These are phyloP conservation scores for Hepsetus odoe DNA, from an alignment of 2,113 vertebrate species.

Conservation along the genomic window DNA sequence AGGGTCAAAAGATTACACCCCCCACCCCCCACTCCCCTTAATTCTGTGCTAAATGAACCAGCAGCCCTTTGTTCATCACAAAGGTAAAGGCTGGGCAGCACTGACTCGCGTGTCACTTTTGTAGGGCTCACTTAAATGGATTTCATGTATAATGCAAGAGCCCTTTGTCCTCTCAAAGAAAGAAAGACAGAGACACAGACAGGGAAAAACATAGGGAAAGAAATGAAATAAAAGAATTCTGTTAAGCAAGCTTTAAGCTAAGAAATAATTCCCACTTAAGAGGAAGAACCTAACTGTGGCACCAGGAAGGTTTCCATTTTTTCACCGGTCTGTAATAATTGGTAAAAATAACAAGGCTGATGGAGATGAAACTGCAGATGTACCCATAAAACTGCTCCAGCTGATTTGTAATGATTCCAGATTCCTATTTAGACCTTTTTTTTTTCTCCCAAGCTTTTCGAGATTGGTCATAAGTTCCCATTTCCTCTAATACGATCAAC, in stretches of 20 bases:
- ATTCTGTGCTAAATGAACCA: not conserved
- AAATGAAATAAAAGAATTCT: slow-evolving; percentile 39
- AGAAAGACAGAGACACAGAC: slow-evolving; percentile 5
- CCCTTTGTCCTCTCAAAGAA: slow-evolving; percentile 39
- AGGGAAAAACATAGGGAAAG: not conserved
- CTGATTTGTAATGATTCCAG: not conserved
- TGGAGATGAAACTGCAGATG: slow-evolving; percentile 51
- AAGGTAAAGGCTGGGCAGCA: not conserved
- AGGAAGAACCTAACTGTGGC: slow-evolving; percentile 54
- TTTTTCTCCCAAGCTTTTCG: not conserved
- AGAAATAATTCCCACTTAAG: slow-evolving; percentile 54
- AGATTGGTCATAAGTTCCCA: not conserved
- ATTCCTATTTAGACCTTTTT: no score
- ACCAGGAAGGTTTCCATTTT: slow-evolving; percentile 40
- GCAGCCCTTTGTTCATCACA: not conserved
- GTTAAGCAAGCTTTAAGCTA: slow-evolving; percentile 47
- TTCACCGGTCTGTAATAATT: slow-evolving; percentile 55
- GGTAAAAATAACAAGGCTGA: slow-evolving; percentile 65
- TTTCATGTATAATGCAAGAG: slow-evolving; percentile 30
- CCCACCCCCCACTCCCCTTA: not conserved
- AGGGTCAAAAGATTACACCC: not conserved
- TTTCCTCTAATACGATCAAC: not conserved
- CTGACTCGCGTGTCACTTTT: not conserved
- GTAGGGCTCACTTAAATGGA: not conserved
- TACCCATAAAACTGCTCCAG: slow-evolving; percentile 11